Base-by-base conservation (phyloP, 2,797 vertebrate genomes). In the Ctenochaetus hawaiiensis region DNA sequence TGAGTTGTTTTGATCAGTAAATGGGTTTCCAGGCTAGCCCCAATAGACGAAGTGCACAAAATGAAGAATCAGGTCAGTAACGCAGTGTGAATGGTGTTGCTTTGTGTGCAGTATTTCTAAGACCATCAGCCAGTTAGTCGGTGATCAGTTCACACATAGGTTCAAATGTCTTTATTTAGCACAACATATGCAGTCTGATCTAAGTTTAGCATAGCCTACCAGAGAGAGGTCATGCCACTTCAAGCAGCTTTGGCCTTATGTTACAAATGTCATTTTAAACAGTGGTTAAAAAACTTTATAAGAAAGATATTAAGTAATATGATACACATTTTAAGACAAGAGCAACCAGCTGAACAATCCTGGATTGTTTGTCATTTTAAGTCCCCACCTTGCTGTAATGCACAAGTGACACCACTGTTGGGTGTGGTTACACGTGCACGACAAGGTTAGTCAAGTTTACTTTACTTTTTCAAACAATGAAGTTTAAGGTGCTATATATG, bases 81-180 rank as follows among this genome's bases (percentile, higher is more conserved):
- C 47, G 23, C 10, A 26, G 34, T 41, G 13, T 70, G 18, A 20
- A 26, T 23, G 8, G 30, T 48, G 44, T 2, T 37, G 34, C 16
- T 48, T 30, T 41, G 48, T 2, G 1, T 69, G 49, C 5, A 64
- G n/a, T 64, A 58, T 45, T 51, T 56, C 1, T 37, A 22, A 47
- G 54, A 44, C 5, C 43, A 77, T 16, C 22, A 68, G 20, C n/a
- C 30, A 56, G 18, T 18, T 57, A n/a, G 9, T n/a, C 62, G 48
- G 12, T 57, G 51, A 72, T 34, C 26, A 52, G 22, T 79, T 54
- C 9, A 78, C 52, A 78, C 66, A 26, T 51, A 66, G 54, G 6
- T 9, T 80, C 57, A 51, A 49, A 77, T 56, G 58, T 86, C 65
- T 87, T 85, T 81, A 75, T 86, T 85, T 83, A 85, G 74, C 64